phyloP scores from a whole-genome alignment of 2,888 invertebrate species.

The Tortricodes alternella region DNA sequence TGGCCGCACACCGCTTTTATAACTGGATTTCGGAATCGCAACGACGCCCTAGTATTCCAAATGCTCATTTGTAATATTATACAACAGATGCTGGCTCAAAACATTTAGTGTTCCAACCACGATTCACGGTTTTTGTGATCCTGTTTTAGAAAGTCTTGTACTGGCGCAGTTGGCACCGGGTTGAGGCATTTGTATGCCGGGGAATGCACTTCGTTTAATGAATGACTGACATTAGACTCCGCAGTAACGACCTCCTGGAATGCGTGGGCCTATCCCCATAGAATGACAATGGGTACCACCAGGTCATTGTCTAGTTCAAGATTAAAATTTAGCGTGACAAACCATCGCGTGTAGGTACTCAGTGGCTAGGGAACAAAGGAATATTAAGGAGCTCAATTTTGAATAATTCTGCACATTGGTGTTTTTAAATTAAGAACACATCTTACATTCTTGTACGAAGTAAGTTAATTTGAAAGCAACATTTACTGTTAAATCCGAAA shows the following conservation, averaged over 20 bases:
- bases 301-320: conserved; percentile 42
- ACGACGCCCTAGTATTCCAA: conserved; percentile 28
- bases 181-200: conserved; percentile 65
- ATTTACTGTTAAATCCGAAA: conserved; percentile 43
- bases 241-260: conserved; percentile 54
- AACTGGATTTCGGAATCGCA: conserved; percentile 41
- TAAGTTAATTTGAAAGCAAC: conserved; percentile 28
- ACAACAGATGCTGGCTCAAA: conserved; percentile 16
- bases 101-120: conserved; percentile 7
- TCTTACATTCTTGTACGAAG: neutral
- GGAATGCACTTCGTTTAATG: conserved; percentile 65
- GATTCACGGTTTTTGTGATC: neutral
- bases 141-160: conserved; percentile 52
- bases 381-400: neutral
- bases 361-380: conserved; percentile 35
- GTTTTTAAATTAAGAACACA: conserved; percentile 1
- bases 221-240: conserved; percentile 59
- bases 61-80: conserved; percentile 33
- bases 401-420: neutral
- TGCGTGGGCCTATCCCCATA: conserved; percentile 49
- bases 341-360: neutral
- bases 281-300: conserved; percentile 50
- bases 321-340: conserved; percentile 36
- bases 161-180: conserved; percentile 36
- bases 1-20: conserved; percentile 48